Conservation (phyloP, 2,797 vertebrate species). For the Protosalanx chinensis region DNA sequence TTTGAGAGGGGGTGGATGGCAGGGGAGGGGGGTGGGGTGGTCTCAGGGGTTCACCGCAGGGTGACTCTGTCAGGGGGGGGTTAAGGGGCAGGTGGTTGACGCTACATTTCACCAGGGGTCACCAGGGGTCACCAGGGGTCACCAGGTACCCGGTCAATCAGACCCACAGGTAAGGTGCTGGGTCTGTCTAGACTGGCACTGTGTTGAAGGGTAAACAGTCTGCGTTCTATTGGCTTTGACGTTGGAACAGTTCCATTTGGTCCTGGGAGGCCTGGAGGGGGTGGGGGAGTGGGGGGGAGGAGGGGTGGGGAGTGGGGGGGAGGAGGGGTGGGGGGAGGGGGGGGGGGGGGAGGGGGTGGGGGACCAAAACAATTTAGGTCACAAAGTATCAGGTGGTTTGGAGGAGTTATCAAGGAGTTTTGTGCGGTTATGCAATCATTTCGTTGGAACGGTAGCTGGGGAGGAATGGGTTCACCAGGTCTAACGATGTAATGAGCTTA, state of each 20-base stretch:
- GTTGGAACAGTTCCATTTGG: conserved; percentile 52
- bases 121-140: background rate
- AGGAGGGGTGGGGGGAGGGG: conserved; percentile 20
- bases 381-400: conserved; percentile 36
- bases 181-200: background rate
- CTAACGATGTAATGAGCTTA: background rate
- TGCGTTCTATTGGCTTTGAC: conserved; percentile 50
- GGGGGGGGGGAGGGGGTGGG: conserved; percentile 32
- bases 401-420: conserved; percentile 46
- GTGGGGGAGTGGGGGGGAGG: too few species aligned
- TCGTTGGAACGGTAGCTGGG: conserved; percentile 43
- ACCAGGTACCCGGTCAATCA: background rate
- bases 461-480: background rate
- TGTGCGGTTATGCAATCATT: conserved; percentile 48
- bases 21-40: conserved; percentile 19
- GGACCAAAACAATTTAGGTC: conserved; percentile 45
- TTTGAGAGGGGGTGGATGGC: conserved; percentile 6
- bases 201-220: conserved; percentile 27
- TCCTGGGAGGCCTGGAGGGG: conserved; percentile 7
- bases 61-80: conserved; percentile 26
- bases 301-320: conserved; percentile 32
- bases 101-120: background rate
- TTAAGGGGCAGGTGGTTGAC: background rate
- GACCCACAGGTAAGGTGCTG: background rate
- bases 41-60: conserved; percentile 11